Evolutionary conservation across 1,140 invertebrate genomes (phyloP), one percentile per base, ranked within the genome.

Genomic region (Liolophura sinensis): DNA sequence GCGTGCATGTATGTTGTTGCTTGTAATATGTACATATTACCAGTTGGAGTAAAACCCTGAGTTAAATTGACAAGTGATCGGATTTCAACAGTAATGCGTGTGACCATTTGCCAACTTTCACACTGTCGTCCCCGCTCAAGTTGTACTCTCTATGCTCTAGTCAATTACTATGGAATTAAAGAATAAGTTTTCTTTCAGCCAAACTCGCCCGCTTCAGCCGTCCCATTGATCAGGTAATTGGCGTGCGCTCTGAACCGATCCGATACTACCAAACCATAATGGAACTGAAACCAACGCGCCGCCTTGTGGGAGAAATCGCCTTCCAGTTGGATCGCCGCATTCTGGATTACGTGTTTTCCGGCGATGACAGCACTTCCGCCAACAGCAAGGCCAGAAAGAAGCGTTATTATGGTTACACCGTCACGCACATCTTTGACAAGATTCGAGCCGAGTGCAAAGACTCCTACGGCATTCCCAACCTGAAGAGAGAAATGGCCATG

Each of bases 381-480:
- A 40, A 40, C 31, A 40, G 9, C 9, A 40, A 27, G 57, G 27
- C 15, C 5, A 22, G 20, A 9, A 52, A 54, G 40, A 46, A 54
- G n/a, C 68, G 71, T 51, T 73, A 68, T 70, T 80, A 80, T 64
- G 78, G 78, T 5, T 80, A 68, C 70, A 75, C 69, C 14, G 65
- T 77, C 20, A 59, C 51, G 24, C 78, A 74, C 64, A 73, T 78
- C 24, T 61, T 56, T 3, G 27, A 60, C 14, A 75, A 77, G 73
- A 78, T 80, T 27, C 22, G 60, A 1, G 71, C 70, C 47, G 77
- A 78, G 52, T 58, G 65, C 3, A 56, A 50, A 20, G 55, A 67
- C 14, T 22, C 27, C 11, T 40, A 20, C 9, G 73, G 70, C 7
- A 55, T 52, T 11, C 27, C 55, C 1, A 65, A 75, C 61, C 14